phyloP scores from a whole-genome alignment of 1,140 invertebrate genomes.

The Trinorchestia longiramus region DNA sequence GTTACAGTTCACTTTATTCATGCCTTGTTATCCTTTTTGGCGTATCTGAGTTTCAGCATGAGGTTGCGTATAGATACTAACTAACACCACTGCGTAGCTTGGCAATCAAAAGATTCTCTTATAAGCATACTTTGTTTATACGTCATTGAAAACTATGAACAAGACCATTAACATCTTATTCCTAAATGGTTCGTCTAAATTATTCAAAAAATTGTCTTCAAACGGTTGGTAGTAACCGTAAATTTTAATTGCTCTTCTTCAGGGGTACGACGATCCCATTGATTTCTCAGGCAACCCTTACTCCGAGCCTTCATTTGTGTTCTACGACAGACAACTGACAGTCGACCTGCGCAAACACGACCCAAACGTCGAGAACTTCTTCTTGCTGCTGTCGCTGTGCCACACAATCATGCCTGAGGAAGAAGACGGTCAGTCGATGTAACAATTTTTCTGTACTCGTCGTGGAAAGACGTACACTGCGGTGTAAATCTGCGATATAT shows the following conservation, averaged over 20 bases:
- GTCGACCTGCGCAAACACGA: constrained; percentile 83
- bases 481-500: too few relatives aligned
- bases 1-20: too few relatives aligned
- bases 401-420: constrained; percentile 98
- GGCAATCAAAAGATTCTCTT: too few relatives aligned
- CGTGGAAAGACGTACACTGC: background rate
- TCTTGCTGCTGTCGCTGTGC: constrained; percentile 89
- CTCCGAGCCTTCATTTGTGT: constrained; percentile 92
- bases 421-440: constrained; percentile 77
- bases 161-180: too few relatives aligned
- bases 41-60: too few relatives aligned
- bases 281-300: constrained; percentile 96
- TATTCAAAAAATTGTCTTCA: too few relatives aligned
- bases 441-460: background rate
- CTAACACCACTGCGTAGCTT: too few relatives aligned
- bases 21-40: too few relatives aligned
- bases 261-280: constrained; percentile 72
- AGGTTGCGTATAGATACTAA: too few relatives aligned
- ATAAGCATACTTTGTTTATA: too few relatives aligned
- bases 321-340: constrained; percentile 90
- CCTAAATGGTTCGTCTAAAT: constrained; percentile 79
- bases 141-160: too few relatives aligned
- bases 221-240: background rate
- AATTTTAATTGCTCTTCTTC: background rate
- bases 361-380: constrained; percentile 85